These are phyloP conservation scores for Tiliacea citrago DNA, from an alignment of 2,888 invertebrate genomes.

Conservation along the genomic window DNA sequence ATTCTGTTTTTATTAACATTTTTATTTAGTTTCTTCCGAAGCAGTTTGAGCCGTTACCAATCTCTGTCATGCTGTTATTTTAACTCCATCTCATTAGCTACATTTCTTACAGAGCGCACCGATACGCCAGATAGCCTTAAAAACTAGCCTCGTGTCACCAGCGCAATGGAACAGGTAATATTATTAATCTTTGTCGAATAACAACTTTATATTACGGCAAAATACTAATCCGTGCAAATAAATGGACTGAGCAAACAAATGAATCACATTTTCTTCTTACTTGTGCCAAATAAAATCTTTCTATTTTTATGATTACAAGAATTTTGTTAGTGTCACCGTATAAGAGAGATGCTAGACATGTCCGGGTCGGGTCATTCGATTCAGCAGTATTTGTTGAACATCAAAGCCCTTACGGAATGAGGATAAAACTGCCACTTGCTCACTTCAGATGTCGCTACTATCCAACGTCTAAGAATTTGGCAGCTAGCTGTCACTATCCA, in stretches of 20 bases:
- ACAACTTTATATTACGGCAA: slow-evolving; percentile 11
- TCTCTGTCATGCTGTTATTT: background rate
- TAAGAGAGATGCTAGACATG: no score
- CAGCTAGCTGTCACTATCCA: no score
- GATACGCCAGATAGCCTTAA: background rate
- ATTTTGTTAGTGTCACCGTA: background rate
- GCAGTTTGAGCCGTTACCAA: background rate
- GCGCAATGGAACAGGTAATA: background rate
- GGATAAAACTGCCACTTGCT: no score
- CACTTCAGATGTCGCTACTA: no score
- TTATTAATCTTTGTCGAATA: slow-evolving; percentile 3
- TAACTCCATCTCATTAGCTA: background rate
- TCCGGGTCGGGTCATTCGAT: no score
- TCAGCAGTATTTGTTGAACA: no score
- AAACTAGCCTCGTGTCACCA: background rate
- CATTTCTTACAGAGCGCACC: background rate
- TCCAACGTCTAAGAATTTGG: no score
- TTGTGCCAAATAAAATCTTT: background rate
- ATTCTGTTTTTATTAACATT: background rate
- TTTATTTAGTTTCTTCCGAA: background rate
- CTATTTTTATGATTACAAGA: background rate
- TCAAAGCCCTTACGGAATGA: no score
- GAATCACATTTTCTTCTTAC: background rate
- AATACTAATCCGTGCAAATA: slow-evolving; percentile 4
- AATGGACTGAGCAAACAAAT: slow-evolving; percentile 15